These are phyloP conservation scores for Prostheceraeus crozeri DNA, from an alignment of 2,888 invertebrate genomes.

Conservation along the genomic window DNA sequence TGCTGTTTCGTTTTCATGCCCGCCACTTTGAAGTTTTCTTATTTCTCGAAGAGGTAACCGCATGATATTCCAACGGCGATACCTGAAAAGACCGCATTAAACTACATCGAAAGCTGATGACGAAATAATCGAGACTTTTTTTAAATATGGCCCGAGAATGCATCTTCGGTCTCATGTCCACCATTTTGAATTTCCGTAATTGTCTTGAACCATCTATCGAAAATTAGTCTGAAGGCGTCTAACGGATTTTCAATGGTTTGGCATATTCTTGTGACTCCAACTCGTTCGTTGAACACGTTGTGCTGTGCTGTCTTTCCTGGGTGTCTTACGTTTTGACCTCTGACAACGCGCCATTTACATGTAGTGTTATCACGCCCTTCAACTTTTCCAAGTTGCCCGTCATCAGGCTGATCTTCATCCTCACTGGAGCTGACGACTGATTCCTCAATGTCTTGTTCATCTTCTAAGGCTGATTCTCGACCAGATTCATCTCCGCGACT, in stretches of 20 bases:
- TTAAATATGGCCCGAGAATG: no score
- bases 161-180: no score
- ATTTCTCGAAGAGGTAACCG: no score
- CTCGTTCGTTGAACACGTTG: slow-evolving; percentile 24
- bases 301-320: slow-evolving; percentile 15
- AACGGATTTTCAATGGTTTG: slow-evolving; percentile 19
- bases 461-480: slow-evolving; percentile 14
- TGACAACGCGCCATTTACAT: slow-evolving; percentile 21
- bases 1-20: no score
- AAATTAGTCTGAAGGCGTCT: slow-evolving; percentile 22
- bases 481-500: slow-evolving; percentile 19
- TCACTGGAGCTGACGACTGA: slow-evolving; percentile 24
- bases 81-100: no score
- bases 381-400: no score
- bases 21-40: no score
- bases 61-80: no score
- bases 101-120: no score
- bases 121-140: no score
- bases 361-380: slow-evolving; percentile 16
- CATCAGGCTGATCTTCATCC: slow-evolving; percentile 20
- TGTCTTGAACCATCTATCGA: slow-evolving; percentile 22
- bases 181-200: no score
- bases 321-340: slow-evolving; percentile 11
- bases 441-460: slow-evolving; percentile 18
- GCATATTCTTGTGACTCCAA: slow-evolving; percentile 22